Conservation (phyloP, 2,888 invertebrate genomes). For the Pachliopta kotzebuea region DNA sequence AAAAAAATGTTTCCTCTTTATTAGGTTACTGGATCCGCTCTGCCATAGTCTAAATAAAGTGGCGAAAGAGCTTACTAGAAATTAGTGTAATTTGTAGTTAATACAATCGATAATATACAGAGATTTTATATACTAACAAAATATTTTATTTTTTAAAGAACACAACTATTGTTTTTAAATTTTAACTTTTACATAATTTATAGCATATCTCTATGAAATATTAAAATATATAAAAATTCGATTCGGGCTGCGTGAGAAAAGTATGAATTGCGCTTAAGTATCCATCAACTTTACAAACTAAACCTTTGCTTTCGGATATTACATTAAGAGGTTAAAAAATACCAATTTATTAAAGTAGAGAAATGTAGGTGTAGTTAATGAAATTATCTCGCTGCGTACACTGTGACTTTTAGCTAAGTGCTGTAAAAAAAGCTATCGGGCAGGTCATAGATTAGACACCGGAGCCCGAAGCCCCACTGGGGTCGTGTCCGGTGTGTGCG, state of each 20-base stretch:
- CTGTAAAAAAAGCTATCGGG: slow-evolving; percentile 37
- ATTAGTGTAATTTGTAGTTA: not conserved
- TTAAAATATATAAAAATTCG: too few relatives aligned
- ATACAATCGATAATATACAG: not conserved
- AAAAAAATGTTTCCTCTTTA: slow-evolving; percentile 30
- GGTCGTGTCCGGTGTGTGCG: slow-evolving; percentile 59
- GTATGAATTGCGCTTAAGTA: too few relatives aligned
- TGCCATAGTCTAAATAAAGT: slow-evolving; percentile 18
- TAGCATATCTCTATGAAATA: too few relatives aligned
- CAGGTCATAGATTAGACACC: slow-evolving; percentile 58
- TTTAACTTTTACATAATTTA: too few relatives aligned
- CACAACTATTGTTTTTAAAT: too few relatives aligned
- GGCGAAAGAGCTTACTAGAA: not conserved
- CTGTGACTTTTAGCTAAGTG: slow-evolving; percentile 30
- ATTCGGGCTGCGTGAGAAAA: too few relatives aligned
- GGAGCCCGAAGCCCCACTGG: slow-evolving; percentile 67
- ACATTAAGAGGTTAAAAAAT: too few relatives aligned
- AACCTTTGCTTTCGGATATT: too few relatives aligned
- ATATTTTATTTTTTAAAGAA: too few relatives aligned
- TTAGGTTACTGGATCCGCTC: slow-evolving; percentile 29
- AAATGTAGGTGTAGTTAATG: not conserved
- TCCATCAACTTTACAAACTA: too few relatives aligned
- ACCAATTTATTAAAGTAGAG: too few relatives aligned
- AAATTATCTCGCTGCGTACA: slow-evolving; percentile 7
- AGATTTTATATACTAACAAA: not conserved